These are phyloP conservation scores for Turnix velox DNA, from an alignment of 2,113 vertebrate genomes.

Conservation along the genomic window DNA sequence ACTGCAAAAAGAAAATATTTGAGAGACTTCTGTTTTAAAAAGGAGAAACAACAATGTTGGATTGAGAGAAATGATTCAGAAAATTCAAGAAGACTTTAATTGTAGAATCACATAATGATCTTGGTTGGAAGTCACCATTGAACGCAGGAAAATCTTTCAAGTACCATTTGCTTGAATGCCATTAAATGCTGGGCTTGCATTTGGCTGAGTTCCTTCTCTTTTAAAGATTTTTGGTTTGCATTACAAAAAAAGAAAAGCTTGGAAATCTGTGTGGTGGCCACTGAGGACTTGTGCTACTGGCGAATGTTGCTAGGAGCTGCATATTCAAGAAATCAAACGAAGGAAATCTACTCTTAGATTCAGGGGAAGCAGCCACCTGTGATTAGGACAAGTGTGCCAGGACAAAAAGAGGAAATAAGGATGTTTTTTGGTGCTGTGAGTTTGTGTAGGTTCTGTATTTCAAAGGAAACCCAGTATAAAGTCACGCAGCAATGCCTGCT, in stretches of 20 bases:
- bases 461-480: not conserved
- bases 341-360: not conserved
- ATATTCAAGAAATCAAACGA: not conserved
- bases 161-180: not conserved
- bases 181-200: not conserved
- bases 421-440: not conserved
- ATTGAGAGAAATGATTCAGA: not conserved
- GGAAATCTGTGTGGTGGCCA: not conserved
- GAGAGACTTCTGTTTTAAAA: not conserved
- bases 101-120: no score
- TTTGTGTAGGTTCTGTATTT: not conserved
- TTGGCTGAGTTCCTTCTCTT: constrained; percentile 5
- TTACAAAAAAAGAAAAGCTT: not conserved
- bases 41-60: not conserved
- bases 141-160: not conserved
- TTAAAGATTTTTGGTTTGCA: not conserved
- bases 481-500: not conserved
- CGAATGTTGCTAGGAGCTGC: not conserved
- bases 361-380: not conserved
- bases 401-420: not conserved
- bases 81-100: not conserved
- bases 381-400: not conserved
- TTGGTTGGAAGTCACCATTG: no score
- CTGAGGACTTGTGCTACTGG: not conserved
- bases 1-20: not conserved